Conservation (phyloP, 2,888 invertebrate genomes). For the Machimus rusticus region DNA sequence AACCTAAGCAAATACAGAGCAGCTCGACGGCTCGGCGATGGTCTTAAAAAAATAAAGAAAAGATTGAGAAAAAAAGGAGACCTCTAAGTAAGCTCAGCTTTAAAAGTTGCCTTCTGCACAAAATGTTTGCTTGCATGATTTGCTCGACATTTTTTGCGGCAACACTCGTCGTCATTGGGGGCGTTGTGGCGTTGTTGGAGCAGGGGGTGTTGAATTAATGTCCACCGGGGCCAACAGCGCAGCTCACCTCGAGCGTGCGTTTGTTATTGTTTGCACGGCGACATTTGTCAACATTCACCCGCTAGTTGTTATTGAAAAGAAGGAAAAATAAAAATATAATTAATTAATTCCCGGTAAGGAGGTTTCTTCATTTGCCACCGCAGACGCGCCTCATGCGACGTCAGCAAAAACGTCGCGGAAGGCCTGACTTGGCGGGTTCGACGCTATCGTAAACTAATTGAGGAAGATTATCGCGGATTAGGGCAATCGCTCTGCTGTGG, state of each 20-base stretch:
- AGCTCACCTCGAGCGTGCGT: neutral
- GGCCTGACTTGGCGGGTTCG: neutral
- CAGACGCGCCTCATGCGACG: neutral
- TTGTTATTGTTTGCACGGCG: neutral
- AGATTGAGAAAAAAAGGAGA: neutral
- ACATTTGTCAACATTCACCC: neutral
- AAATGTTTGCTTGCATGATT: neutral
- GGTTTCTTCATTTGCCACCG: neutral
- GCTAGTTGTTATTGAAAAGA: neutral
- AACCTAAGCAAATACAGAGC: neutral
- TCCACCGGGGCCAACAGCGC: neutral
- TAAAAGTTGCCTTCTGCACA: neutral
- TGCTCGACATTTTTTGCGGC: neutral
- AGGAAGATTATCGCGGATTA: neutral
- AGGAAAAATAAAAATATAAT: neutral
- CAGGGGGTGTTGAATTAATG: neutral
- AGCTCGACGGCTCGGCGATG: neutral
- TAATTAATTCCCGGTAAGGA: neutral
- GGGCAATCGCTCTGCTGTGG: neutral
- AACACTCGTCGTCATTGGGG: neutral
- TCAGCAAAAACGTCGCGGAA: neutral
- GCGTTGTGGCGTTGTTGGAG: neutral
- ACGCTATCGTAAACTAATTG: neutral
- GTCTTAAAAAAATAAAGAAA: neutral
- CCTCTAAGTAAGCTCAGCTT: neutral